A percentile compares a stretch with the other conserved stretches of the same genome.
These are phyloP conservation scores for Triplophysa rosa DNA, from an alignment of 2,113 vertebrate species.

Conservation along the genomic window DNA sequence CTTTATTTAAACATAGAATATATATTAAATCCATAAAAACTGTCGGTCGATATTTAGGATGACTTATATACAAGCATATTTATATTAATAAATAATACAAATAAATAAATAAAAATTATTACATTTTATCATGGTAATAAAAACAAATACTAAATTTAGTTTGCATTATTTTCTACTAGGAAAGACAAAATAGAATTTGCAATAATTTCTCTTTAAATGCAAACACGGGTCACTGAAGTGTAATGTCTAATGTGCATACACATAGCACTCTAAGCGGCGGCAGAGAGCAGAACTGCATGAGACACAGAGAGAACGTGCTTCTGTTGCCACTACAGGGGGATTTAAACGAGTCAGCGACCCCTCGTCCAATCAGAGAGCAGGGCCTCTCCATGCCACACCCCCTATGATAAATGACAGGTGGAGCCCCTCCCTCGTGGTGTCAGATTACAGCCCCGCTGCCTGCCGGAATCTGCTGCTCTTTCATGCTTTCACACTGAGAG, in stretches of 20 bases:
- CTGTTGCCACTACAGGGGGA: slow-evolving; percentile 67
- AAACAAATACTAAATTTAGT: too few relatives aligned
- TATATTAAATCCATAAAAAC: too few relatives aligned
- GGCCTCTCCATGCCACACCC: slow-evolving; percentile 54
- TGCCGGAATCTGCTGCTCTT: slow-evolving; percentile 65
- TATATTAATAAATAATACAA: too few relatives aligned
- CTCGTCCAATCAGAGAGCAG: slow-evolving; percentile 65
- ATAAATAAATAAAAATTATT: too few relatives aligned
- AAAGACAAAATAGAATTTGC: too few relatives aligned
- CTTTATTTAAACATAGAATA: too few relatives aligned
- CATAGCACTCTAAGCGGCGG: slow-evolving; percentile 49
- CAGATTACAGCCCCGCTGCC: slow-evolving; percentile 70
- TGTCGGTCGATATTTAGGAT: too few relatives aligned
- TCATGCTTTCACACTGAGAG: slow-evolving; percentile 38
- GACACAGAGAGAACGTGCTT: slow-evolving; percentile 56
- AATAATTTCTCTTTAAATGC: too few relatives aligned
- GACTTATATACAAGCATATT: too few relatives aligned
- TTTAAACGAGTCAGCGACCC: slow-evolving; percentile 73
- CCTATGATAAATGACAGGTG: slow-evolving; percentile 52
- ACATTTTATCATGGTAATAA: too few relatives aligned
- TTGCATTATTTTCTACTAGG: too few relatives aligned
- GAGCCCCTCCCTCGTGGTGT: slow-evolving; percentile 67
- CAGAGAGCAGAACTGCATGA: slow-evolving; percentile 33
- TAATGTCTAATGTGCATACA: neutral
- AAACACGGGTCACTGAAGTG: neutral